phyloP scores from a whole-genome alignment of 2,797 vertebrate species.

The Taenioides sp. region DNA sequence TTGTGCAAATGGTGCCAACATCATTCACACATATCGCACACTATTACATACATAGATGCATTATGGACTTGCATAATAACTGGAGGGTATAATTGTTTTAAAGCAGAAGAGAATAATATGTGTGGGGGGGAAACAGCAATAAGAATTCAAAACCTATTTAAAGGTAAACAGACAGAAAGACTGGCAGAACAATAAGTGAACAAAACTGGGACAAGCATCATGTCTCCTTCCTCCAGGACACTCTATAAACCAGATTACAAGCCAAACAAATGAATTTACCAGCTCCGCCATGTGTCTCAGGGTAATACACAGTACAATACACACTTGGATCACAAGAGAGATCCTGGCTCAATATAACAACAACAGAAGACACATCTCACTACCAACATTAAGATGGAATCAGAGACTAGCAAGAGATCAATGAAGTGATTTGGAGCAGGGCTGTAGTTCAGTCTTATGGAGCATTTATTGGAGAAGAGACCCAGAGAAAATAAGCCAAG shows the following conservation, averaged over 20 bases:
- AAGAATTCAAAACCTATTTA: slow-evolving; percentile 45
- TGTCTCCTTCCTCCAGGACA: slow-evolving; percentile 37
- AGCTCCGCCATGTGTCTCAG: slow-evolving; percentile 41
- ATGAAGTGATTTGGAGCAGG: slow-evolving; percentile 37
- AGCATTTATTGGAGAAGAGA: slow-evolving; percentile 49
- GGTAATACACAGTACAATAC: slow-evolving; percentile 43
- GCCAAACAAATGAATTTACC: slow-evolving; percentile 25
- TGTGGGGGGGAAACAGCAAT: slow-evolving; percentile 1
- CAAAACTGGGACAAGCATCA: slow-evolving; percentile 41
- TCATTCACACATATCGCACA: neutral
- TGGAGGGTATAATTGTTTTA: neutral
- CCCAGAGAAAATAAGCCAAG: slow-evolving; percentile 27
- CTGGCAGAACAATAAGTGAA: slow-evolving; percentile 40
- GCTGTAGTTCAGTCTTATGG: slow-evolving; percentile 27
- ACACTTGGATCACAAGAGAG: slow-evolving; percentile 17
- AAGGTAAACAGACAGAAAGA: slow-evolving; percentile 35
- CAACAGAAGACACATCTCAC: slow-evolving; percentile 41
- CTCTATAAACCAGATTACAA: slow-evolving; percentile 44
- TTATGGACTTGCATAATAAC: neutral
- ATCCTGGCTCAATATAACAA: slow-evolving; percentile 43
- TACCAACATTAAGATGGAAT: slow-evolving; percentile 38
- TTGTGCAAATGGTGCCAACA: neutral
- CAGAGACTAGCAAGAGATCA: slow-evolving; percentile 29
- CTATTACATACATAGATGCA: neutral
- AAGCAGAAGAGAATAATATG: slow-evolving; percentile 5